Evolutionary conservation across 2,888 invertebrate species (phyloP).

Genomic region (Dicyrtoma fusca): DNA sequence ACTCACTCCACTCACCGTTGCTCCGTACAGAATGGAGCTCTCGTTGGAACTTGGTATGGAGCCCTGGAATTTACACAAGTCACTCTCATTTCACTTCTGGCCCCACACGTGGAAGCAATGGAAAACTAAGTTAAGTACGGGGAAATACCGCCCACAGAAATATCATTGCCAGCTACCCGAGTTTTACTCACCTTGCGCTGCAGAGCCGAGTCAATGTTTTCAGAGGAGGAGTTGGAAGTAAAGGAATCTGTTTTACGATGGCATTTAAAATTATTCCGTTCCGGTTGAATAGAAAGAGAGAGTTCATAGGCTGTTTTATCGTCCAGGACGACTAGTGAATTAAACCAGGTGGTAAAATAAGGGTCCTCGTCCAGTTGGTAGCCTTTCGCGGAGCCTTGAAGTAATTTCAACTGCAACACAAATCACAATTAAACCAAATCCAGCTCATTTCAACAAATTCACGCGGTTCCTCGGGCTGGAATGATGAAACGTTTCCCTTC

Average conservation of each 20-base stretch:
- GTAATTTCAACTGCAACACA: conserved; percentile 78
- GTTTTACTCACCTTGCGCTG: conserved; percentile 53
- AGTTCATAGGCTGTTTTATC: conserved; percentile 83
- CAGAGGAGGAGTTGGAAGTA: conserved; percentile 77
- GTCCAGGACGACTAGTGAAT: conserved; percentile 84
- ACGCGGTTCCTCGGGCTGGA: no score
- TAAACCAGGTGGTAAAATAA: conserved; percentile 94
- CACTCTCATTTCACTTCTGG: no score
- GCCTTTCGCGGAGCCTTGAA: conserved; percentile 95
- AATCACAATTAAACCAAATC: no score
- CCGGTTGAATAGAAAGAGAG: conserved; percentile 54
- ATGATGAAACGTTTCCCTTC: no score
- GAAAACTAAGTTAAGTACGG: neutral
- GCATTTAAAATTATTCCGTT: conserved; percentile 60
- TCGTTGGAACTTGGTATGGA: conserved; percentile 56
- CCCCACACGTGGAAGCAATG: neutral
- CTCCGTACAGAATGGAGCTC: conserved; percentile 52
- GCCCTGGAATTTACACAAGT: conserved; percentile 50
- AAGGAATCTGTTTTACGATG: conserved; percentile 91
- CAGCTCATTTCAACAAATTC: no score
- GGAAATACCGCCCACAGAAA: neutral
- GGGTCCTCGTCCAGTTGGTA: conserved; percentile 85
- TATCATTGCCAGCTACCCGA: neutral
- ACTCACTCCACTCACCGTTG: conserved; percentile 42
- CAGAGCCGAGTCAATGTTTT: conserved; percentile 50